phyloP scores from a whole-genome alignment of 2,797 vertebrate species.

The Sebastiscus albofasciatus region DNA sequence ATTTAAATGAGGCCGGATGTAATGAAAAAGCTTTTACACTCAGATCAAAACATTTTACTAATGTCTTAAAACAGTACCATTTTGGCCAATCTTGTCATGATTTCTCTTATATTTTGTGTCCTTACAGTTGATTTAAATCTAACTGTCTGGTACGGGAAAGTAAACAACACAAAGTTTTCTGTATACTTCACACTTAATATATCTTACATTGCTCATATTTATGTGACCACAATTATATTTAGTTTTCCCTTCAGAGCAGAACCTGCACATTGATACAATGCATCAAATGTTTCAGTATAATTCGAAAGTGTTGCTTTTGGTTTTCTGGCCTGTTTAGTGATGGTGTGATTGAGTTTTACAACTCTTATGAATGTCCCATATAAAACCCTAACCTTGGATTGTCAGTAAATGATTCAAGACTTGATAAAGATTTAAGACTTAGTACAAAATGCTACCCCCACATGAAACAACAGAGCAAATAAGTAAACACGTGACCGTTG shows the following conservation, averaged over 20 bases:
- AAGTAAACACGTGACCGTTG: neutral
- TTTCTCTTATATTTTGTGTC: slow-evolving; percentile 23
- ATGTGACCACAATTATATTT: neutral
- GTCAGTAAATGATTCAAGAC: too few species aligned
- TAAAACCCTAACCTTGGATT: neutral
- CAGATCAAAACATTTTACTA: slow-evolving; percentile 51
- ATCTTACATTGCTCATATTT: neutral
- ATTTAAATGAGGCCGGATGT: slow-evolving; percentile 40
- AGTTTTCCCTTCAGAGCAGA: neutral
- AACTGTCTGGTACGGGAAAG: slow-evolving; percentile 21
- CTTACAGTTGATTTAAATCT: slow-evolving; percentile 37
- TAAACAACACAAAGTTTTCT: slow-evolving; percentile 22
- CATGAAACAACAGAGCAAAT: neutral
- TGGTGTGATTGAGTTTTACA: neutral
- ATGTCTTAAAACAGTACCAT: slow-evolving; percentile 34
- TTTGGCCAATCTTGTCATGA: slow-evolving; percentile 25
- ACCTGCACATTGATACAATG: neutral
- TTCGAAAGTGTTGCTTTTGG: neutral
- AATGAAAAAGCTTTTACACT: slow-evolving; percentile 70
- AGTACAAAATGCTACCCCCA: neutral
- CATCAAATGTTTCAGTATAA: neutral
- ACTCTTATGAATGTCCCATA: neutral
- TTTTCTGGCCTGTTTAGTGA: neutral
- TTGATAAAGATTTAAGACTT: too few species aligned
- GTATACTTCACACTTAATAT: neutral